Evolutionary conservation across 2,888 invertebrate species (phyloP).

Genomic region (Seira ritae): DNA sequence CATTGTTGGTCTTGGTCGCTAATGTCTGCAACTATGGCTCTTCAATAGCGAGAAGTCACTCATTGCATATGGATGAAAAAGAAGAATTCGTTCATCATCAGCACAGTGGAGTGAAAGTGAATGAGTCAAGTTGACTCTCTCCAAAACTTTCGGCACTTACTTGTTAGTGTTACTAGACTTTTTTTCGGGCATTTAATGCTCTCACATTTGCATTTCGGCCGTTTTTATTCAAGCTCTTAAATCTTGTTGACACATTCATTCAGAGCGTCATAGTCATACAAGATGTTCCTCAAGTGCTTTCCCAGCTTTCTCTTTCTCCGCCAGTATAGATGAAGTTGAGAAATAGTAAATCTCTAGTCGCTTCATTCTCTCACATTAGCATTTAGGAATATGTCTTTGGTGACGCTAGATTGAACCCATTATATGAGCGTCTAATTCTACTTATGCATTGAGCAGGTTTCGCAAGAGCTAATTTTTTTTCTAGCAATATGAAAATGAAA

Average conservation of each 20-base stretch:
- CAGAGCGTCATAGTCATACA: conserved; percentile 8
- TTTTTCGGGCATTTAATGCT: neutral
- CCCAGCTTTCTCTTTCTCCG: conserved; percentile 20
- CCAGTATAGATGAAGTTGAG: neutral
- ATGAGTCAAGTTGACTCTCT: neutral
- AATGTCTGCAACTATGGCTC: neutral
- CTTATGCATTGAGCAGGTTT: too few species aligned
- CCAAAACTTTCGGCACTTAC: neutral
- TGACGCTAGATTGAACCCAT: neutral
- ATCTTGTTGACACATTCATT: conserved; percentile 49
- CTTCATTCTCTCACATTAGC: neutral
- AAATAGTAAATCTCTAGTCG: neutral
- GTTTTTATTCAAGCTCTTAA: conserved; percentile 26
- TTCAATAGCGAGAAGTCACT: neutral
- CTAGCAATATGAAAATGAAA: too few species aligned
- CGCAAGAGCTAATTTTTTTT: too few species aligned
- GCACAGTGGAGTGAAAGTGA: neutral
- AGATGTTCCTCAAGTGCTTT: neutral
- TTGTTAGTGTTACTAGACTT: neutral
- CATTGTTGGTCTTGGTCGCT: neutral
- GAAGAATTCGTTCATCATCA: neutral
- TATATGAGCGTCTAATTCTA: too few species aligned
- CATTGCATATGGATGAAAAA: neutral
- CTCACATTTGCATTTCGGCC: conserved; percentile 4
- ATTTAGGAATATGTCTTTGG: neutral